Evolutionary conservation across 2,113 vertebrate species (phyloP).

Genomic region (Nothocercus nigrocapillus): DNA sequence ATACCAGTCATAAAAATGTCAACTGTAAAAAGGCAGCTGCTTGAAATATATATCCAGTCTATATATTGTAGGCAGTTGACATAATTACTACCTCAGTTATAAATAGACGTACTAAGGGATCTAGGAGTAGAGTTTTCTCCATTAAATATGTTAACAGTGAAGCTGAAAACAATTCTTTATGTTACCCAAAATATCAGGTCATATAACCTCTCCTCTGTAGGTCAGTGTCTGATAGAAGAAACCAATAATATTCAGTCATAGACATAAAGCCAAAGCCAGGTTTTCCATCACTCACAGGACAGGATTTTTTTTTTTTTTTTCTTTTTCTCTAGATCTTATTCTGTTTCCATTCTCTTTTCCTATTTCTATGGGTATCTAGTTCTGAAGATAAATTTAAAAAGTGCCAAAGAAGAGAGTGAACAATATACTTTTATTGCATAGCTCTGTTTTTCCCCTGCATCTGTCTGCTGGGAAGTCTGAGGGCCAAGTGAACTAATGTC

Average conservation of each 20-base stretch:
- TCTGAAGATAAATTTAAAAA: conserved; percentile 14
- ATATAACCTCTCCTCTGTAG: background rate
- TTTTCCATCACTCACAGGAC: background rate
- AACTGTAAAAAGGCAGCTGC: background rate
- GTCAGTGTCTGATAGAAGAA: background rate
- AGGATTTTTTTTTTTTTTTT: background rate
- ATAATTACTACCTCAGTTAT: background rate
- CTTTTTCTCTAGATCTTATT: background rate
- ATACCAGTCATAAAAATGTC: background rate
- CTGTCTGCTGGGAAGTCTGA: background rate
- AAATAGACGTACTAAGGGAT: background rate
- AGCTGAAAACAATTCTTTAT: conserved; percentile 5
- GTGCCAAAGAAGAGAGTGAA: background rate
- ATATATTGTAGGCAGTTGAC: background rate
- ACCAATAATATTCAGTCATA: background rate
- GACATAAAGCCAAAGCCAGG: background rate
- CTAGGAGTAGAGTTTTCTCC: background rate
- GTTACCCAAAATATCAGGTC: background rate
- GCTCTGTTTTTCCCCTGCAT: background rate
- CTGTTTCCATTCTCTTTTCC: background rate
- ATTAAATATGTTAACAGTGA: background rate
- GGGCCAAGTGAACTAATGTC: background rate
- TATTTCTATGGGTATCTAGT: background rate
- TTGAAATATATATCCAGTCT: background rate
- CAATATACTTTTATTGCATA: background rate